Base-by-base conservation (phyloP, 2,797 vertebrate genomes). In the Sebastes cheni region DNA sequence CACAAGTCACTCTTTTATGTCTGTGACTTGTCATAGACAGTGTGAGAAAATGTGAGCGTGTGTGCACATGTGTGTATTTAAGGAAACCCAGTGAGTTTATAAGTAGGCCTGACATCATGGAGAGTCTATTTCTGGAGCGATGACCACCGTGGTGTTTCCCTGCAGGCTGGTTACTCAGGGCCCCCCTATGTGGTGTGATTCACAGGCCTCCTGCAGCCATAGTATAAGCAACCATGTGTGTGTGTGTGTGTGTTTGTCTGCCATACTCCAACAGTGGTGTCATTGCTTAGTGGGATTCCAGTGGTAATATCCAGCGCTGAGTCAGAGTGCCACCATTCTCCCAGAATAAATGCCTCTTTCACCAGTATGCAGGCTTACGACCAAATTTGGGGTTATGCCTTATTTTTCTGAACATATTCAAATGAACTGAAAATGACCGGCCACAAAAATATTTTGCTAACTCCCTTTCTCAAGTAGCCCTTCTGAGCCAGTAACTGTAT, bases 61-160 rank as follows among this genome's bases (percentile, higher is more conserved):
- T 58, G 39, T 80, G 67, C 55, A 73, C 56, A 12, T 1, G 0
- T 88, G 87, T 87, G 72, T 88, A 88, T 91, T 90, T 90, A 86
- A 86, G 85, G 86, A 85, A 85, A 85, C 59, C 61, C 65, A 13
- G 75, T 36, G 60, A 82, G 79, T 78, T 79, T 83, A 92, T 75
- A 84, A 87, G 82, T 80, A 93, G 89, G 82, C 8, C 80, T 92
- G 87, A 89, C 72, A 88, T 91, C 86, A 92, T 91, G 89, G 86
- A 92, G 91, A 90, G 58, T 88, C 86, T 95, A 93, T 94, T 95
- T 89, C 79, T 80, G 46, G 90, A 81, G 50, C 39, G 36, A 79
- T 82, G 88, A 91, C 86, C 87, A 75, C 73, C 4, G 5, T 78
- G 75, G 88, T 88, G 87, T 85, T 90, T 79, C 88, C 88, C 86